Conservation (phyloP, 2,888 invertebrate species). For the Ariolimax columbianus region DNA sequence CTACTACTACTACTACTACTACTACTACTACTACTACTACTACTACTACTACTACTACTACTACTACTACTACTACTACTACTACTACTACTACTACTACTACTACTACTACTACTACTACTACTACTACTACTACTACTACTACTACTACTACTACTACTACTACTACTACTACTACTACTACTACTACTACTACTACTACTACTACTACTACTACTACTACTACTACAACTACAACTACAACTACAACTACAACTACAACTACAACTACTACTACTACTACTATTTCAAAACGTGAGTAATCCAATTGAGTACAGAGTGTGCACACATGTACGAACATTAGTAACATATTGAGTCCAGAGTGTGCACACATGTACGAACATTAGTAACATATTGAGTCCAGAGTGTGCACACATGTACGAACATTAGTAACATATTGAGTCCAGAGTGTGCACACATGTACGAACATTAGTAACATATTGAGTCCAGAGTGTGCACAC, state of each 20-base stretch:
- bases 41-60: conserved; percentile 43
- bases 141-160: conserved; percentile 40
- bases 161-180: conserved; percentile 43
- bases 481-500: too few species aligned
- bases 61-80: conserved; percentile 44
- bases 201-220: conserved; percentile 47
- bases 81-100: conserved; percentile 46
- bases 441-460: too few species aligned
- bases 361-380: too few species aligned
- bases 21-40: conserved; percentile 42
- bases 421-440: too few species aligned
- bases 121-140: conserved; percentile 40
- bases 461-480: too few species aligned
- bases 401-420: too few species aligned
- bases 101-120: conserved; percentile 46
- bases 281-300: not conserved
- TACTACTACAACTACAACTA: conserved; percentile 43
- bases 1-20: conserved; percentile 38
- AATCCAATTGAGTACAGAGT: too few species aligned
- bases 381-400: too few species aligned
- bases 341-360: too few species aligned
- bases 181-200: conserved; percentile 43
- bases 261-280: conserved; percentile 41
- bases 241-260: conserved; percentile 30
- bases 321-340: too few species aligned